These are phyloP conservation scores for Brachycybe producta DNA, from an alignment of 2,888 invertebrate species.

Conservation along the genomic window DNA sequence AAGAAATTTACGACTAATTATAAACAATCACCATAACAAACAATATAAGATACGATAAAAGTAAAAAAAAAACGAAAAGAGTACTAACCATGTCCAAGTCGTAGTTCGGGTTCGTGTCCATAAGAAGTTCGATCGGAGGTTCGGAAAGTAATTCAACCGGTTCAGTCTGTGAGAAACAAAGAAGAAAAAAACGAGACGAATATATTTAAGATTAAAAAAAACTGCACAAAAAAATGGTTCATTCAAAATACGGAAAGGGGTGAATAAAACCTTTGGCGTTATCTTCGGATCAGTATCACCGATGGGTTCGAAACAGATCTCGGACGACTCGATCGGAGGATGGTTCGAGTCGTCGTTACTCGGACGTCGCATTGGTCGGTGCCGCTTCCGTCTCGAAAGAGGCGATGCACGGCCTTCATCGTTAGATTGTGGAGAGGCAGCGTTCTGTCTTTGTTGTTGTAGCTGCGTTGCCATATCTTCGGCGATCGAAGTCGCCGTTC, in stretches of 20 bases:
- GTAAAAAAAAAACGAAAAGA: too few species aligned
- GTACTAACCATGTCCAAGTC: not conserved
- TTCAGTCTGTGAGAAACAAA: not conserved
- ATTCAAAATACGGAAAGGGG: not conserved
- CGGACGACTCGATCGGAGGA: not conserved
- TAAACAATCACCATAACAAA: too few species aligned
- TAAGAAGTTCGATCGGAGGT: not conserved
- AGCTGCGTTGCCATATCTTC: not conserved
- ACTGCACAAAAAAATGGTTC: too few species aligned
- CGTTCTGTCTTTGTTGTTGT: too few species aligned
- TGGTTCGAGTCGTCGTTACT: conserved; percentile 11
- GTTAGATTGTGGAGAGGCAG: not conserved
- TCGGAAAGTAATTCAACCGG: not conserved
- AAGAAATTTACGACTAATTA: too few species aligned
- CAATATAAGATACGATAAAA: too few species aligned
- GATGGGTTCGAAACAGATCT: too few species aligned
- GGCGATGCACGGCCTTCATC: conserved; percentile 17
- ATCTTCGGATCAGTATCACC: too few species aligned
- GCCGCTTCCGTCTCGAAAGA: conserved; percentile 18
- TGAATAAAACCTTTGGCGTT: not conserved
- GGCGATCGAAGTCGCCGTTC: not conserved
- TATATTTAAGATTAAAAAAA: too few species aligned
- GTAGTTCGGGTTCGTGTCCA: not conserved
- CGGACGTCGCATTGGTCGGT: conserved; percentile 13
- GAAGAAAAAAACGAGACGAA: not conserved